Evolutionary conservation across 2,113 vertebrate genomes (phyloP).

Genomic region (Pelusios castaneus): DNA sequence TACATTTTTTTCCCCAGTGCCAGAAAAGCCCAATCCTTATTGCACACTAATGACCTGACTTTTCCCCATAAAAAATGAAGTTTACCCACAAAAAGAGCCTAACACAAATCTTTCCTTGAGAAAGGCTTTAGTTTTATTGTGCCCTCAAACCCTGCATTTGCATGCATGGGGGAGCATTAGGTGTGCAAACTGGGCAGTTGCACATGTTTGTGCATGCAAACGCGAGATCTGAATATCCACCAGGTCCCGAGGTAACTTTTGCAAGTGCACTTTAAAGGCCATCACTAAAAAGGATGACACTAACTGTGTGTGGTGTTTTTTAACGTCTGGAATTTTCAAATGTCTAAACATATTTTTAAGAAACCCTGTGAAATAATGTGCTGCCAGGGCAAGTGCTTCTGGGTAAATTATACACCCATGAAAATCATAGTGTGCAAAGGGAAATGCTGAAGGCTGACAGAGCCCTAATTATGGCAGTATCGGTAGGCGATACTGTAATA

Average conservation of each 20-base stretch:
- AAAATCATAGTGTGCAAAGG: constrained; percentile 19
- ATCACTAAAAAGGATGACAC: neutral
- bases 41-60: neutral
- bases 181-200: accelerated
- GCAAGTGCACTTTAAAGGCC: neutral
- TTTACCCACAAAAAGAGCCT: neutral
- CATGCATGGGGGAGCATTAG: accelerated
- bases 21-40: neutral
- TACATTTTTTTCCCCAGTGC: neutral
- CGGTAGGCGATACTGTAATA: neutral
- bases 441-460: constrained; percentile 50
- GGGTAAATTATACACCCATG: constrained; percentile 34
- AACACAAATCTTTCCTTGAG: neutral
- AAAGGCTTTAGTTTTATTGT: neutral
- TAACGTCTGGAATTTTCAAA: constrained; percentile 10
- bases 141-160: neutral
- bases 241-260: neutral
- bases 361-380: constrained; percentile 6
- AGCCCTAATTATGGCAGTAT: constrained; percentile 17
- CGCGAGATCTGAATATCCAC: neutral
- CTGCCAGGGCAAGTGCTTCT: constrained; percentile 15
- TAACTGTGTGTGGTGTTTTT: neutral
- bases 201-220: neutral
- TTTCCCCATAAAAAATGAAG: neutral
- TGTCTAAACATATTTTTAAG: constrained; percentile 52